These are phyloP conservation scores for Meteorus sp. DNA, from an alignment of 1,140 invertebrate species.

Conservation along the genomic window DNA sequence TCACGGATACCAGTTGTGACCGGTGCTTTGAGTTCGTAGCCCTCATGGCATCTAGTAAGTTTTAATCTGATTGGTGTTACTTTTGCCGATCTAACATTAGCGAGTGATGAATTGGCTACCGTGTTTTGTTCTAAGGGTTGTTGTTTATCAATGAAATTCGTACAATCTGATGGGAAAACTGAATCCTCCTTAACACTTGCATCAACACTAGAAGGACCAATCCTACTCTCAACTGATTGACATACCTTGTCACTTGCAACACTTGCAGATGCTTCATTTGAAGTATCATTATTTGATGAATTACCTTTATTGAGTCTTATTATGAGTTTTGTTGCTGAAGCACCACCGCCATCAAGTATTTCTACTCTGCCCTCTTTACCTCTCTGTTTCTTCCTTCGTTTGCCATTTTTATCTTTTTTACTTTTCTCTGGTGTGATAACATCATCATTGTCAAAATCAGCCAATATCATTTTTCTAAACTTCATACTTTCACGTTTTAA, in stretches of 20 bases:
- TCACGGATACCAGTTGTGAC: slow-evolving; percentile 38
- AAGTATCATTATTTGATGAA: slow-evolving; percentile 21
- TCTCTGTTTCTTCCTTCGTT: slow-evolving; percentile 63
- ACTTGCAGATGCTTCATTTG: slow-evolving; percentile 18
- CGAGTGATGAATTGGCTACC: slow-evolving; percentile 51
- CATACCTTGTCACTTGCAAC: slow-evolving; percentile 15
- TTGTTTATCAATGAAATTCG: slow-evolving; percentile 54
- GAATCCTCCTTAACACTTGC: slow-evolving; percentile 59
- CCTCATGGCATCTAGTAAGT: slow-evolving; percentile 75
- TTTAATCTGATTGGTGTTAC: slow-evolving; percentile 80
- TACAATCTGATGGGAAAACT: slow-evolving; percentile 47
- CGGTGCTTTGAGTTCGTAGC: slow-evolving; percentile 62
- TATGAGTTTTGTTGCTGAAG: slow-evolving; percentile 70
- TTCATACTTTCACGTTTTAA: slow-evolving; percentile 84
- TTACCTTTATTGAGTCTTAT: slow-evolving; percentile 63
- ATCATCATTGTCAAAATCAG: slow-evolving; percentile 74
- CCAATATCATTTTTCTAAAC: slow-evolving; percentile 79
- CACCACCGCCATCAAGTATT: slow-evolving; percentile 63
- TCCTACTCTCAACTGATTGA: slow-evolving; percentile 17
- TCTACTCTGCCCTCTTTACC: slow-evolving; percentile 67
- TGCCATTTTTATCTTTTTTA: slow-evolving; percentile 66
- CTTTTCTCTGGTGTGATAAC: slow-evolving; percentile 63
- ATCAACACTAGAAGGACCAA: slow-evolving; percentile 40
- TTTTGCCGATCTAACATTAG: slow-evolving; percentile 67
- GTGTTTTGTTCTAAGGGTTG: slow-evolving; percentile 47